These are phyloP conservation scores for Bembecia ichneumoniformis DNA, from an alignment of 2,888 invertebrate species.

Conservation along the genomic window DNA sequence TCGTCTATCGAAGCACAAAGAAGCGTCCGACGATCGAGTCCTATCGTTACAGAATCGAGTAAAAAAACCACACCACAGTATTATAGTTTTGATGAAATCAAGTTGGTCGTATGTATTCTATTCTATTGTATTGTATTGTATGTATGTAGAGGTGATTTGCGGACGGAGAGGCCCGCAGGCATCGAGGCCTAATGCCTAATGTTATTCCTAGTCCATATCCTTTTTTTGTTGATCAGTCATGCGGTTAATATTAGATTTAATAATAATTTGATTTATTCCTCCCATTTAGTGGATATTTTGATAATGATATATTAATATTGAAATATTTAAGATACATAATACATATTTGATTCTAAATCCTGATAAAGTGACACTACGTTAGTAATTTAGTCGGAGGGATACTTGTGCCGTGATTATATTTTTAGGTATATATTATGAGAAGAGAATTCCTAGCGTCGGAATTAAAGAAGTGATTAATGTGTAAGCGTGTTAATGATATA, in stretches of 20 bases:
- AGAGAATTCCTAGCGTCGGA: conserved; percentile 72
- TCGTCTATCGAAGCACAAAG: conserved; percentile 67
- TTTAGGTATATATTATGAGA: conserved; percentile 72
- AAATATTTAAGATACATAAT: conserved; percentile 74
- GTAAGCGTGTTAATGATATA: conserved; percentile 62
- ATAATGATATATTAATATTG: conserved; percentile 74
- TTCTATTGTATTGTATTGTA: no score
- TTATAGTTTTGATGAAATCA: conserved; percentile 62
- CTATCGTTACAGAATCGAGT: no score
- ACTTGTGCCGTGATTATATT: conserved; percentile 74
- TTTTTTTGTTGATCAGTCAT: conserved; percentile 72
- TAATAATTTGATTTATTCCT: conserved; percentile 74
- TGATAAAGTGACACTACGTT: conserved; percentile 73
- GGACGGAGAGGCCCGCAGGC: conserved; percentile 34
- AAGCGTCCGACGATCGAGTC: conserved; percentile 59
- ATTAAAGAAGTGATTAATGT: conserved; percentile 73
- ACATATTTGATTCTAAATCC: conserved; percentile 74
- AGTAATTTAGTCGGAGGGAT: conserved; percentile 74
- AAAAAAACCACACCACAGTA: no score
- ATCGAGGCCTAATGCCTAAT: conserved; percentile 66
- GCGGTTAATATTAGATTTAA: conserved; percentile 72
- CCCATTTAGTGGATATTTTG: conserved; percentile 74
- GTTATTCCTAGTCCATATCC: conserved; percentile 73
- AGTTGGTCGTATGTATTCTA: conserved; percentile 57
- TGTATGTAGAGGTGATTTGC: neutral